These are phyloP conservation scores for Opisthograptis luteolata DNA, from an alignment of 2,888 invertebrate genomes.

Conservation along the genomic window DNA sequence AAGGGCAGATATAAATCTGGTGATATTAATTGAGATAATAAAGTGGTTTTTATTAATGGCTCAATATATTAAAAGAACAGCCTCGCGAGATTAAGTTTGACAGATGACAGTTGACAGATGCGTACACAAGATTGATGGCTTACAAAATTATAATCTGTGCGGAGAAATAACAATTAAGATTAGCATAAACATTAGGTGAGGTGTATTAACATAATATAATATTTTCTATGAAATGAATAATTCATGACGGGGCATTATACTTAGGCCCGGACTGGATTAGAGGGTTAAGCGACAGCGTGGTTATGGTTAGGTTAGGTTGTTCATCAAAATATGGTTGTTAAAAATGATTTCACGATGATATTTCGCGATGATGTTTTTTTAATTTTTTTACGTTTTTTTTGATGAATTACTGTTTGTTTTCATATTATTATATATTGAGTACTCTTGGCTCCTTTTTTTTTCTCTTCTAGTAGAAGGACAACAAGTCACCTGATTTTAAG, in stretches of 20 bases:
- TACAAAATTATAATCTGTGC: constrained; percentile 60
- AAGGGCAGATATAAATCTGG: constrained; percentile 58
- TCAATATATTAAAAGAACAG: constrained; percentile 11
- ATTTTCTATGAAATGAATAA: constrained; percentile 73
- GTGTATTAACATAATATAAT: constrained; percentile 72
- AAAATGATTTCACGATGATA: constrained; percentile 42
- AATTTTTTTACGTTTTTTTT: too few species aligned
- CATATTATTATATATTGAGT: too few species aligned
- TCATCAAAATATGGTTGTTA: constrained; percentile 44
- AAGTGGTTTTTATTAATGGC: constrained; percentile 50
- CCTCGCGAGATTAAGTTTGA: constrained; percentile 45
- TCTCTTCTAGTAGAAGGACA: too few species aligned
- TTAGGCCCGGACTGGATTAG: constrained; percentile 56
- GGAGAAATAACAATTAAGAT: constrained; percentile 80
- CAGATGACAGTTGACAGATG: constrained; percentile 58
- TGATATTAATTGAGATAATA: constrained; percentile 67
- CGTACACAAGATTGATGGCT: constrained; percentile 62
- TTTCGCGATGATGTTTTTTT: too few species aligned
- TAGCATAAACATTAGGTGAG: constrained; percentile 80
- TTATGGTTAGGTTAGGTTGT: constrained; percentile 9
- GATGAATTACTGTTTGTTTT: too few species aligned
- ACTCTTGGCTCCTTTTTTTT: too few species aligned
- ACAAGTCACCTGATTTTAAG: too few species aligned
- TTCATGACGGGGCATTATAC: constrained; percentile 66
- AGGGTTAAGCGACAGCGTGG: constrained; percentile 48